Evolutionary conservation across 1,140 invertebrate species (phyloP).

Genomic region (Zaprionus ornatus): DNA sequence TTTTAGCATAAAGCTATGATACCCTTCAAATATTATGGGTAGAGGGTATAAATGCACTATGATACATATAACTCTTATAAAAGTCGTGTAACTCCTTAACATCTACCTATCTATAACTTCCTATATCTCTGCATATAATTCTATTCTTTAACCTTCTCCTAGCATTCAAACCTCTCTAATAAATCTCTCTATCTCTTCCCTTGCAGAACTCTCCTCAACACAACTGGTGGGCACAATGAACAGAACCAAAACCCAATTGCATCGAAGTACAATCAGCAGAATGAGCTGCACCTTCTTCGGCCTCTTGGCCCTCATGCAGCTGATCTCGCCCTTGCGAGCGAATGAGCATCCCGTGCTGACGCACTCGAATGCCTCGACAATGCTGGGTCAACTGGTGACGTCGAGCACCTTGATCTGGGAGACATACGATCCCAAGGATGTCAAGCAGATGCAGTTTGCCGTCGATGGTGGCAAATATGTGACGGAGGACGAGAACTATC

Average conservation of each 20-base stretch:
- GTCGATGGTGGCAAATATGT: slow-evolving; percentile 86
- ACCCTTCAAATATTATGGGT: no score
- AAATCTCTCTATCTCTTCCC: neutral
- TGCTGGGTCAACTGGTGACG: slow-evolving; percentile 84
- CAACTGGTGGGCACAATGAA: slow-evolving; percentile 45
- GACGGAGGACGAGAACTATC: slow-evolving; percentile 81
- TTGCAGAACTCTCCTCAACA: slow-evolving; percentile 46
- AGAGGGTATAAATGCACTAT: no score
- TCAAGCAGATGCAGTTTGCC: slow-evolving; percentile 84
- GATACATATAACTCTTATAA: no score
- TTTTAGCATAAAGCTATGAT: no score
- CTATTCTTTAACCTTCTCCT: neutral
- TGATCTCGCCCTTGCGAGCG: slow-evolving; percentile 29
- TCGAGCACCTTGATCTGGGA: slow-evolving; percentile 86
- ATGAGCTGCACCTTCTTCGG: slow-evolving; percentile 17
- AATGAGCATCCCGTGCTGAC: slow-evolving; percentile 67
- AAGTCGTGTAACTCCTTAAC: no score
- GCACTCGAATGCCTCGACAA: slow-evolving; percentile 70
- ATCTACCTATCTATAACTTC: no score
- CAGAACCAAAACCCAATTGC: slow-evolving; percentile 33
- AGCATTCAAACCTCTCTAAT: neutral
- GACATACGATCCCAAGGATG: slow-evolving; percentile 83
- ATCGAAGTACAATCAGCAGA: slow-evolving; percentile 54
- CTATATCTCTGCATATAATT: neutral
- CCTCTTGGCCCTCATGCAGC: slow-evolving; percentile 36